Conservation (phyloP, 2,113 vertebrate genomes). For the Scomber colias region DNA sequence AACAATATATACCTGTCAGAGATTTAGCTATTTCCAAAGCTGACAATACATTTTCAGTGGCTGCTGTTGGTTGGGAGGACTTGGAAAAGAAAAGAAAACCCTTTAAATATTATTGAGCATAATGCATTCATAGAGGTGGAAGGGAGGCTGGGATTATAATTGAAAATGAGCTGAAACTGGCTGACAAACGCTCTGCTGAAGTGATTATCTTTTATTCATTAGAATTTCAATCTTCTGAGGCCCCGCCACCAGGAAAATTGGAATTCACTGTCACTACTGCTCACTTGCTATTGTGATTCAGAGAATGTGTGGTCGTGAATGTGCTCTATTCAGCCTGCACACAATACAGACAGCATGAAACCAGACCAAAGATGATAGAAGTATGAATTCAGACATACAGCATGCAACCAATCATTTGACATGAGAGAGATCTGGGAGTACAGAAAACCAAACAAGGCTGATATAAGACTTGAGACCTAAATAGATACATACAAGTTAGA, state of each 20-base stretch:
- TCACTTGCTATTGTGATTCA: constrained; percentile 68
- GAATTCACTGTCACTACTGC: constrained; percentile 70
- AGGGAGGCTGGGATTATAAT: constrained; percentile 65
- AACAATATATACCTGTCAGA: constrained; percentile 26
- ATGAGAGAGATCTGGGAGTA: background rate
- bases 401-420: constrained; percentile 13
- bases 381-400: constrained; percentile 35
- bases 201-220: constrained; percentile 83
- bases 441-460: background rate
- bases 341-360: constrained; percentile 45
- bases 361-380: constrained; percentile 29
- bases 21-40: background rate
- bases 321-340: constrained; percentile 36
- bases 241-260: constrained; percentile 71
- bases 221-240: constrained; percentile 75
- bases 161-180: constrained; percentile 75
- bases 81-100: constrained; percentile 10
- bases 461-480: background rate
- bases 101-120: constrained; percentile 64
- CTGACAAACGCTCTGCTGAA: constrained; percentile 75
- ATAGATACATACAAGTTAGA: background rate
- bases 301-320: constrained; percentile 48
- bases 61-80: constrained; percentile 19
- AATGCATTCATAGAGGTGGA: constrained; percentile 62
- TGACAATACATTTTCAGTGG: constrained; percentile 35